Evolutionary conservation across 1,140 invertebrate genomes (phyloP), one percentile per base, ranked within the genome.

Genomic region (Agrilus planipennis): DNA sequence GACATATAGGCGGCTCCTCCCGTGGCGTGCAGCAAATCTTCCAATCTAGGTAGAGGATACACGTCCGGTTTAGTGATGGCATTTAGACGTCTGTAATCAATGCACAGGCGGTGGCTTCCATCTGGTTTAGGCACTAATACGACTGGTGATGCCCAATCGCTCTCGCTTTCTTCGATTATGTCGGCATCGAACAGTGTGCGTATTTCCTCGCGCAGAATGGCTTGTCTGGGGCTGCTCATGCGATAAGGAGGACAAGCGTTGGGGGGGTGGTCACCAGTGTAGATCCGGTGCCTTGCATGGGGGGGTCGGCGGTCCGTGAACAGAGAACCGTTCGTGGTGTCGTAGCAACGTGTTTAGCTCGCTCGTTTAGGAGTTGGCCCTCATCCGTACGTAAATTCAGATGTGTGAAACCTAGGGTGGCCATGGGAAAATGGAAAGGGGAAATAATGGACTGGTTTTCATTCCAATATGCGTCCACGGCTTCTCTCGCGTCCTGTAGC

Each of bases 21-120:
- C 6, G 60, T 38, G 17, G 32, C 51, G 35, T 50, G 54, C 10
- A 63, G 35, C 17, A 60, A 60, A 15, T 30, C 6, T 36, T 47
- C 44, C 21, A 63, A 30, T 4, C 28, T 17, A 6, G 56, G 53
- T 14, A 58, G 30, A 5, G 54, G 54, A 27, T 55, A 58, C 4
- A 39, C 35, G 38, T 65, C 58, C 15, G 48, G 47, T 22, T 50
- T 56, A 0, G 63, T 60, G 0, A 63, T 34, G 2, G 52, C 43
- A 32, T 64, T 67, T 4, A 65, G 19, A 39, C 53, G 55, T 2
- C 62, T 34, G 17, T 53, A 53, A 31, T 66, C 61, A 5, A 63
- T 45, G 38, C 56, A 61, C 42, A 62, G 54, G 6, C 59, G n/a
- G 29, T 34, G 41, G 15, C 51, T 42, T 11, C 44, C 49, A 27